A percentile compares a stretch with the other conserved stretches of the same genome.
Evolutionary conservation across 2,888 invertebrate genomes (phyloP).

Genomic region (Dusona sp.): DNA sequence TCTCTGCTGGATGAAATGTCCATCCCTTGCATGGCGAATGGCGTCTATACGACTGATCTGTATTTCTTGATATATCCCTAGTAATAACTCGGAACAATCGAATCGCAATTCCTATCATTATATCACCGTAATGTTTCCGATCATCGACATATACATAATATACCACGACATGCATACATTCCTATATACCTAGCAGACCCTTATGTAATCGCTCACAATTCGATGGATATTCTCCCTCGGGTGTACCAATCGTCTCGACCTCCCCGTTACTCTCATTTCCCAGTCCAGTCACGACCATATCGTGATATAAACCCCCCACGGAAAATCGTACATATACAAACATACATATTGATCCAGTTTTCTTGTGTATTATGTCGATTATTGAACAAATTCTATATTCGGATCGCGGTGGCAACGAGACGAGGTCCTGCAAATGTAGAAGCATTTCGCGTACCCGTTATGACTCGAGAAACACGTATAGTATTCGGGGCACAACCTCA

Average conservation of each 20-base stretch:
- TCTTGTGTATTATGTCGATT: conserved; percentile 71
- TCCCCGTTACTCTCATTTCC: conserved; percentile 36
- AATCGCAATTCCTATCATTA: conserved; percentile 59
- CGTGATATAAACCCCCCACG: conserved; percentile 38
- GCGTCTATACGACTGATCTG: not conserved
- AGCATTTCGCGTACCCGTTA: conserved; percentile 39
- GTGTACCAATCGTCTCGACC: conserved; percentile 20
- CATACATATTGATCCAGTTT: conserved; percentile 23
- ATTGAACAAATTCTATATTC: conserved; percentile 75
- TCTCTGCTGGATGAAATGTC: conserved; percentile 23
- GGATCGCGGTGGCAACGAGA: conserved; percentile 66
- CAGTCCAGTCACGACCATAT: conserved; percentile 49
- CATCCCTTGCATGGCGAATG: conserved; percentile 18
- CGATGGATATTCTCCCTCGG: conserved; percentile 51
- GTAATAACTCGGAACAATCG: conserved; percentile 49
- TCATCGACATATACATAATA: not conserved
- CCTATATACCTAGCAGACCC: conserved; percentile 15
- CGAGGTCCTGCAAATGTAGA: conserved; percentile 49
- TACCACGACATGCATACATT: not conserved
- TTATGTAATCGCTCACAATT: conserved; percentile 52
- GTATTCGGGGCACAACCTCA: conserved; percentile 5
- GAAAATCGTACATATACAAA: conserved; percentile 40
- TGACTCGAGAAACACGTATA: conserved; percentile 47
- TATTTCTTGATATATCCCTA: conserved; percentile 10
- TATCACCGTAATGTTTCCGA: conserved; percentile 24